These are phyloP conservation scores for Eilema depressum DNA, from an alignment of 2,888 invertebrate genomes.

Conservation along the genomic window DNA sequence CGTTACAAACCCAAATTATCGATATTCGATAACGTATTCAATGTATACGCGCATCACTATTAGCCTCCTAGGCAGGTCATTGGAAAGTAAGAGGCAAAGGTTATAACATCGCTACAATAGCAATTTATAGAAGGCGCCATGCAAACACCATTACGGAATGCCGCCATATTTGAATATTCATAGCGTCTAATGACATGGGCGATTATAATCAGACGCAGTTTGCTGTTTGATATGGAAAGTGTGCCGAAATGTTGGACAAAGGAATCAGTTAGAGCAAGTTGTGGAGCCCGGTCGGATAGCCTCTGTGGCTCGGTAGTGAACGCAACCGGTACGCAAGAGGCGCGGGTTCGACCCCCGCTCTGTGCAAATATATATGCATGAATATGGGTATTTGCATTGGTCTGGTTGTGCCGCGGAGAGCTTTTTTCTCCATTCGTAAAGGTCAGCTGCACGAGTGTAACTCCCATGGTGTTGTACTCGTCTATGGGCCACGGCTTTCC, in stretches of 20 bases:
- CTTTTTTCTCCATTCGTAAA: too few relatives aligned
- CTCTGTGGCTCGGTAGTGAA: too few relatives aligned
- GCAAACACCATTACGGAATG: constrained; percentile 35
- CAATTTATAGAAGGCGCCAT: constrained; percentile 44
- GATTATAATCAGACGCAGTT: constrained; percentile 16
- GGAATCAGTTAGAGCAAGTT: neutral
- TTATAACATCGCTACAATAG: constrained; percentile 56
- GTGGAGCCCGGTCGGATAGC: too few relatives aligned
- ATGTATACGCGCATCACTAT: constrained; percentile 50
- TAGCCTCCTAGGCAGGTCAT: constrained; percentile 63
- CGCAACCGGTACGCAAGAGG: too few relatives aligned
- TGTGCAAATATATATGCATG: too few relatives aligned
- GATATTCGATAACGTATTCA: neutral
- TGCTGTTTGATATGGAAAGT: neutral
- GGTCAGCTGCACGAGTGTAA: too few relatives aligned
- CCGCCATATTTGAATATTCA: constrained; percentile 39
- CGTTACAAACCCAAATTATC: neutral
- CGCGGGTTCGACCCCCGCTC: too few relatives aligned
- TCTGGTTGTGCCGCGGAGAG: too few relatives aligned
- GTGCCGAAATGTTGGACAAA: constrained; percentile 9
- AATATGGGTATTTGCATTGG: too few relatives aligned
- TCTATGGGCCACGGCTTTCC: too few relatives aligned
- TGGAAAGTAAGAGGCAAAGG: constrained; percentile 79
- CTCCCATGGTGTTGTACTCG: too few relatives aligned
- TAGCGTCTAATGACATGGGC: constrained; percentile 26